phyloP scores from a whole-genome alignment of 2,113 vertebrate genomes.

The Pseudorasbora parva region DNA sequence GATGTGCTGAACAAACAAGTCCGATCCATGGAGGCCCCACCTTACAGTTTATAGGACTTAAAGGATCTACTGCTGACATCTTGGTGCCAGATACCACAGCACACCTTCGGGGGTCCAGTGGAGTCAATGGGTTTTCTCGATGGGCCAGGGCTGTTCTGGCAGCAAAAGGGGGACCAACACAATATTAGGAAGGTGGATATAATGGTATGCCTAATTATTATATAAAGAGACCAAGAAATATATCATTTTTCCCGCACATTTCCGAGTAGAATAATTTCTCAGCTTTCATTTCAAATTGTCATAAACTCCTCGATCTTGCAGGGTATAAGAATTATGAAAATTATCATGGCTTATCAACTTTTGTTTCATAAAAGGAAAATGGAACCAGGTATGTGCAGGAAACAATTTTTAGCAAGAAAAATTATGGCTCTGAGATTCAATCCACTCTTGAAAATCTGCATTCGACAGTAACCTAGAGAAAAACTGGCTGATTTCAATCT shows the following conservation, averaged over 20 bases:
- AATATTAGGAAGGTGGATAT: no score
- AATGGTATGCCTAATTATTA: not conserved
- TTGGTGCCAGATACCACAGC: no score
- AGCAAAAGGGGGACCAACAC: no score
- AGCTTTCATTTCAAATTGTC: conserved; percentile 30
- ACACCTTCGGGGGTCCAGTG: no score
- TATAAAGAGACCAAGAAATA: not conserved
- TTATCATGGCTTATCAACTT: conserved; percentile 42
- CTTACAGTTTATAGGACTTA: no score
- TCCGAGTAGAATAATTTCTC: not conserved
- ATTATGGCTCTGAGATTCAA: conserved; percentile 33
- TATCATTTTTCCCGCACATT: not conserved
- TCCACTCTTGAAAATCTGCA: conserved; percentile 43
- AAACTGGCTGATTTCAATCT: conserved; percentile 69
- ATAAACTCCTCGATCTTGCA: conserved; percentile 29
- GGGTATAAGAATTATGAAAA: conserved; percentile 30
- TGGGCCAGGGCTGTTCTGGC: no score
- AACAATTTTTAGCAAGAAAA: not conserved
- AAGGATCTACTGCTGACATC: no score
- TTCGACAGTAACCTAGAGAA: conserved; percentile 46
- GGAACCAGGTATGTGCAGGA: conserved; percentile 24
- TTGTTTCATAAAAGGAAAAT: conserved; percentile 41
- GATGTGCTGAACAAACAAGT: no score
- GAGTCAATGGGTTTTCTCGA: no score
- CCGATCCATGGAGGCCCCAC: no score